phyloP scores from a whole-genome alignment of 1,140 invertebrate genomes.

The Chymomyza costata region DNA sequence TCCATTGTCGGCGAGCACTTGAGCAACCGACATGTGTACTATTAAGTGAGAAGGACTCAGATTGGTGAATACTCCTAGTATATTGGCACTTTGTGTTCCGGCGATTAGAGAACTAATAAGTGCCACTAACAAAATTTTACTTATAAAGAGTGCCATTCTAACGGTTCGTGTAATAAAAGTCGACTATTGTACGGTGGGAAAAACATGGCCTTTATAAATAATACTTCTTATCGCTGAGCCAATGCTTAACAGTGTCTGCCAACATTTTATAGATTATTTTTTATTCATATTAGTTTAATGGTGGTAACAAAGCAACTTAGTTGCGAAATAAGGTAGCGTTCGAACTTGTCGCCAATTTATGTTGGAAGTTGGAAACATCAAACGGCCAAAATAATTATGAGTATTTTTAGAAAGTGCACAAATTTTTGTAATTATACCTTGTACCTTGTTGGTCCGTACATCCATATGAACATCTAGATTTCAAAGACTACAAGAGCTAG shows the following conservation, averaged over 20 bases:
- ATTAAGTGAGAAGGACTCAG: conserved; percentile 62
- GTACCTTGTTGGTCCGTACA: too few relatives aligned
- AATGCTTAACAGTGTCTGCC: conserved; percentile 63
- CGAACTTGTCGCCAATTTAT: too few relatives aligned
- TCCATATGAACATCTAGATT: too few relatives aligned
- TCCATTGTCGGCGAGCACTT: conserved; percentile 47
- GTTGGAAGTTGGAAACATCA: too few relatives aligned
- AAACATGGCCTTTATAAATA: conserved; percentile 20
- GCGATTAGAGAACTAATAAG: conserved; percentile 3
- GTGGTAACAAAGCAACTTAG: too few relatives aligned
- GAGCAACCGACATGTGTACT: conserved; percentile 54
- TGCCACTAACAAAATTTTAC: conserved; percentile 7
- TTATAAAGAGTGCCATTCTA: conserved; percentile 20
- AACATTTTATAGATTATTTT: too few relatives aligned
- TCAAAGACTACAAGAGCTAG: too few relatives aligned
- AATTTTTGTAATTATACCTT: too few relatives aligned
- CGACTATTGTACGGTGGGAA: conserved; percentile 3
- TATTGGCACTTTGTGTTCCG: conserved; percentile 40
- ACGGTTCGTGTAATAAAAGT: neutral
- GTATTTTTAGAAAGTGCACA: too few relatives aligned
- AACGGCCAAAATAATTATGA: too few relatives aligned
- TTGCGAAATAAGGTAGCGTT: too few relatives aligned
- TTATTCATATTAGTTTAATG: too few relatives aligned
- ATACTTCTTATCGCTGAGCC: conserved; percentile 66
- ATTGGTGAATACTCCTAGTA: conserved; percentile 55